Percentiles rank a stretch among this genome's conserved stretches.
These are phyloP conservation scores for Stigmatopora argus DNA, from an alignment of 2,113 vertebrate species.

Conservation along the genomic window DNA sequence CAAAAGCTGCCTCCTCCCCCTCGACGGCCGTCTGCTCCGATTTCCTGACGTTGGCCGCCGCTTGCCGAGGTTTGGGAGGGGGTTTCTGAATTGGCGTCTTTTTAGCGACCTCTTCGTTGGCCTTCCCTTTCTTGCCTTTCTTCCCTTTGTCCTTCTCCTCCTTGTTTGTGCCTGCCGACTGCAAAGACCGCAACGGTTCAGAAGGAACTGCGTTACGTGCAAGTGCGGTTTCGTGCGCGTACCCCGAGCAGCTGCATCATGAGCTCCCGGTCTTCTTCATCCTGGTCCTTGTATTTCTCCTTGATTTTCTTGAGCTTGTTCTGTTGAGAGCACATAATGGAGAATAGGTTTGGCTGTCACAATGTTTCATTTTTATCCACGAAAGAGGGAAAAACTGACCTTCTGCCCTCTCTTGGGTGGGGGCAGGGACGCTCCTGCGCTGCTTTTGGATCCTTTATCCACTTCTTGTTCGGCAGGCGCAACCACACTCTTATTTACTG, in stretches of 20 bases:
- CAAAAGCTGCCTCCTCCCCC: constrained; percentile 57
- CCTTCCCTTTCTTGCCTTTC: constrained; percentile 85
- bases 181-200: neutral
- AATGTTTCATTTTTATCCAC: too few species aligned
- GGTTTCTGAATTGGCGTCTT: constrained; percentile 70
- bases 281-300: constrained; percentile 97
- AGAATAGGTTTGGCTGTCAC: too few species aligned
- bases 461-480: constrained; percentile 6
- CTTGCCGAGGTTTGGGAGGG: constrained; percentile 50
- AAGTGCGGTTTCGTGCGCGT: too few species aligned
- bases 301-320: constrained; percentile 98
- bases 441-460: constrained; percentile 57
- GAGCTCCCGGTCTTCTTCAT: constrained; percentile 93
- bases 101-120: constrained; percentile 74
- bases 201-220: too few species aligned
- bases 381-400: constrained; percentile 45
- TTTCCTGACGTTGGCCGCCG: constrained; percentile 42
- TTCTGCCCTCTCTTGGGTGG: constrained; percentile 87
- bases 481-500: constrained; percentile 49
- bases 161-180: constrained; percentile 84
- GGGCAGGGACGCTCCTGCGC: constrained; percentile 55
- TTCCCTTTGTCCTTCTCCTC: constrained; percentile 84
- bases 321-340: constrained; percentile 58
- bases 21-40: constrained; percentile 34
- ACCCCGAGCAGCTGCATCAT: constrained; percentile 96